Conservation (phyloP, 1,140 invertebrate species). For the Saccostrea echinata region DNA sequence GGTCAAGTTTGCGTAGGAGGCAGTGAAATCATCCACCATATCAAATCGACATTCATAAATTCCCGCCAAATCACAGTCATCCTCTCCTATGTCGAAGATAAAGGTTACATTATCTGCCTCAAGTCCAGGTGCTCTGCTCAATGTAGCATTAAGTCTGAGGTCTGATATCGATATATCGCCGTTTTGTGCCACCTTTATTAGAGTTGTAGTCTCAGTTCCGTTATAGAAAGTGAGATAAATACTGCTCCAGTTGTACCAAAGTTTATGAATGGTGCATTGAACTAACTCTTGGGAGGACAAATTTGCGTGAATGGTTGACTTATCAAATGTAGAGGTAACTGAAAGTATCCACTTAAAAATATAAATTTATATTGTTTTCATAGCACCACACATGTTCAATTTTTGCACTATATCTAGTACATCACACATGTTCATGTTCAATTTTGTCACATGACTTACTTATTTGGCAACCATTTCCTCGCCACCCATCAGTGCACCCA, state of each 20-base stretch:
- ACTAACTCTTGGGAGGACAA: background rate
- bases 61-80: slow-evolving; percentile 1
- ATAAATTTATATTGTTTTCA: background rate
- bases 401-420: too few species aligned
- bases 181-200: background rate
- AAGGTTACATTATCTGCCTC: slow-evolving; percentile 12
- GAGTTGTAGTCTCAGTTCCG: background rate
- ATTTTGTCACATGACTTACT: background rate
- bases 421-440: background rate
- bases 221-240: background rate
- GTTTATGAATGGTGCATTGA: background rate
- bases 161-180: background rate
- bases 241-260: slow-evolving; percentile 11
- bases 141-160: background rate
- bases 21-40: background rate
- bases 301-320: background rate
- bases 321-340: background rate
- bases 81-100: background rate
- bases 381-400: too few species aligned
- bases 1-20: background rate
- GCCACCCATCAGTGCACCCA: background rate
- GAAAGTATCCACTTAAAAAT: background rate
- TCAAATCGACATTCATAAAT: background rate
- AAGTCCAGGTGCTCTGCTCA: background rate
- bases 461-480: background rate